A percentile compares a stretch with the other conserved stretches of the same genome.
phyloP scores from a whole-genome alignment of 2,113 vertebrate genomes.

The Mobula hypostoma region DNA sequence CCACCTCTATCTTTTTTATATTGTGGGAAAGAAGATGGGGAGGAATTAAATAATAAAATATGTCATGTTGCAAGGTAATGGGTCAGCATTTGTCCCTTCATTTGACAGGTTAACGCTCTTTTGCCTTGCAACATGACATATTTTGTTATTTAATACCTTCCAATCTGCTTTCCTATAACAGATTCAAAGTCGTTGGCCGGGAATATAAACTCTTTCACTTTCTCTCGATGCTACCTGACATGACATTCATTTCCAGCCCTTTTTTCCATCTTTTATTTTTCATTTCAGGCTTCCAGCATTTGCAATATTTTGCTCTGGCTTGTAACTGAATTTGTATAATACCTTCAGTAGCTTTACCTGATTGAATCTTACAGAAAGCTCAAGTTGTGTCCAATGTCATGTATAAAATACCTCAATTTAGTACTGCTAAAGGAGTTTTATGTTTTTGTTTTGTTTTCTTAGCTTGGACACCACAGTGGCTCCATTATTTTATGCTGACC shows the following conservation, averaged over 20 bases:
- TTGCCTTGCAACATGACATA: too few species aligned
- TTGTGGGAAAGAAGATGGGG: too few species aligned
- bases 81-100: too few species aligned
- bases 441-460: slow-evolving; percentile 15
- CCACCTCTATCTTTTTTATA: too few species aligned
- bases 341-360: background rate
- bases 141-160: too few species aligned
- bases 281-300: background rate
- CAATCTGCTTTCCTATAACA: too few species aligned
- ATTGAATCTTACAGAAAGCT: background rate
- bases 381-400: background rate
- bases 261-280: background rate
- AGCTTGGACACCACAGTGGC: slow-evolving; percentile 86
- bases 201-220: too few species aligned
- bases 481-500: slow-evolving; percentile 84
- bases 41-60: too few species aligned
- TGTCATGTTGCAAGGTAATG: too few species aligned
- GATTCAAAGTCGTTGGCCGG: too few species aligned
- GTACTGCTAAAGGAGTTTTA: background rate
- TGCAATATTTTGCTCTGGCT: background rate
- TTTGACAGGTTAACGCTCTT: too few species aligned
- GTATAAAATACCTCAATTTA: background rate
- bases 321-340: background rate
- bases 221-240: background rate
- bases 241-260: background rate